Evolutionary conservation across 1,140 invertebrate species (phyloP).

Genomic region (Lepidostoma basale): DNA sequence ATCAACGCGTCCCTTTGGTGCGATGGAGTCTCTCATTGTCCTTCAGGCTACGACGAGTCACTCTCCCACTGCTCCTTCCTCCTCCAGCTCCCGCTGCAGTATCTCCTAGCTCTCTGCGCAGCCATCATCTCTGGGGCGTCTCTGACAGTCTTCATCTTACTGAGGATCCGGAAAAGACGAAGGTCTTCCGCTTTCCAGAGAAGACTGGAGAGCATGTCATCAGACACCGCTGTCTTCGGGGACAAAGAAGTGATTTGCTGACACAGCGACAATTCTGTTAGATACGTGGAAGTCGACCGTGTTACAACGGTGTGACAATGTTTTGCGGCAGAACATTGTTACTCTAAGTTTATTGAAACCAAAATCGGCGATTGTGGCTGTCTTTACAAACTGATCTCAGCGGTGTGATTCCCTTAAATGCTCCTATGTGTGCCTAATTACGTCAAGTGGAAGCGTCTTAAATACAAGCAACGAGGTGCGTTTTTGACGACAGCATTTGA

Average conservation of each 20-base stretch:
- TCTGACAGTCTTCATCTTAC: conserved; percentile 48
- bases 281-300: conserved; percentile 86
- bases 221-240: conserved; percentile 78
- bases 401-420: conserved; percentile 15
- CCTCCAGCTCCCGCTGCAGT: conserved; percentile 73
- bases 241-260: conserved; percentile 90
- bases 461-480: neutral
- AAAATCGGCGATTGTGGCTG: conserved; percentile 16
- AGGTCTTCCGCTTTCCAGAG: conserved; percentile 76
- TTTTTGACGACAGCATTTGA: conserved; percentile 1
- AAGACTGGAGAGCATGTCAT: conserved; percentile 75
- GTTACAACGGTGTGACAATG: conserved; percentile 84
- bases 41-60: conserved; percentile 86
- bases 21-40: conserved; percentile 83
- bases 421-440: conserved; percentile 25
- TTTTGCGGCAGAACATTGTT: conserved; percentile 19
- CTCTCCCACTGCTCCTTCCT: conserved; percentile 78
- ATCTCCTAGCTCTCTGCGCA: conserved; percentile 64
- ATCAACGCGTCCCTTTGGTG: conserved; percentile 89
- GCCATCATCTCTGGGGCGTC: conserved; percentile 51
- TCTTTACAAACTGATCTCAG: conserved; percentile 17
- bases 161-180: conserved; percentile 65
- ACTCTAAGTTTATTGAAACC: conserved; percentile 22
- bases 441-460: conserved; percentile 13
- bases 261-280: conserved; percentile 91